phyloP scores from a whole-genome alignment of 2,797 vertebrate species.

The Epinephelus coioides region DNA sequence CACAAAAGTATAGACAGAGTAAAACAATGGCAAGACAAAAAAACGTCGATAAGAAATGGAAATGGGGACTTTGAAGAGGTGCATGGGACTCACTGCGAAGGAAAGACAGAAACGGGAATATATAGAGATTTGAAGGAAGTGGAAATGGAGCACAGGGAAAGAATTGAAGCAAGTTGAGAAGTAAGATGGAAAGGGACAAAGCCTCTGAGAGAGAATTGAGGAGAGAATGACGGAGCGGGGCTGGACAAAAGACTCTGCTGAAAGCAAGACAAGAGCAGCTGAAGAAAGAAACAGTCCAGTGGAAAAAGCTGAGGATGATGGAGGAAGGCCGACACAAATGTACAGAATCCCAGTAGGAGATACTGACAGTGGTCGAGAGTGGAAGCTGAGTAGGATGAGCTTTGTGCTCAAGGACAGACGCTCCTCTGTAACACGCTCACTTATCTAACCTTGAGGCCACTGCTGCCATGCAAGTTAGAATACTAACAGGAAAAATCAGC shows the following conservation, averaged over 20 bases:
- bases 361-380: background rate
- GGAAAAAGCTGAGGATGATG: constrained; percentile 13
- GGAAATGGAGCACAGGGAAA: constrained; percentile 19
- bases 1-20: constrained; percentile 11
- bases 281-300: constrained; percentile 12
- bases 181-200: constrained; percentile 27
- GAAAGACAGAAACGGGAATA: constrained; percentile 18
- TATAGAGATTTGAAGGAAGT: constrained; percentile 29
- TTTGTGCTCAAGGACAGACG: background rate
- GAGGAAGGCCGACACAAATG: background rate
- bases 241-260: constrained; percentile 17
- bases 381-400: background rate
- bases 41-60: constrained; percentile 10
- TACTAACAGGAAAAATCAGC: background rate
- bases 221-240: constrained; percentile 10
- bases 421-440: background rate
- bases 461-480: background rate
- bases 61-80: constrained; percentile 33
- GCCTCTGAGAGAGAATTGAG: constrained; percentile 19
- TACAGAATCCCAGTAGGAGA: background rate
- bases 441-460: background rate
- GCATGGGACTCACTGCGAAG: constrained; percentile 7
- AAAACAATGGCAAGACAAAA: constrained; percentile 22
- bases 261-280: constrained; percentile 14
- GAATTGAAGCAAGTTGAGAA: constrained; percentile 35